These are phyloP conservation scores for Nanger granti DNA, from an alignment of 2,113 vertebrate species.

Conservation along the genomic window DNA sequence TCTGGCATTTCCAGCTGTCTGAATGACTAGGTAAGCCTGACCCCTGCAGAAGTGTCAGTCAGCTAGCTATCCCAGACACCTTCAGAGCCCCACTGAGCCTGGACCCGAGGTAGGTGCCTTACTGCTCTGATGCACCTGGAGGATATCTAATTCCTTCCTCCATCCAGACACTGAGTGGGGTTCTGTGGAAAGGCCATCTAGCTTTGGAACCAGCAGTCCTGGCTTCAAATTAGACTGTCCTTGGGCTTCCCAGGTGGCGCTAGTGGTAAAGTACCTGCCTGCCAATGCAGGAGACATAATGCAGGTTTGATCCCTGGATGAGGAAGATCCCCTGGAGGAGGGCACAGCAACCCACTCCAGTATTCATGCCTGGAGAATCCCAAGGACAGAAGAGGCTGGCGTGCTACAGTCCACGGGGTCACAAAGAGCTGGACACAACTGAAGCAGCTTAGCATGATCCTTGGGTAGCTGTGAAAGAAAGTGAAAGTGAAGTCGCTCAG, in stretches of 20 bases:
- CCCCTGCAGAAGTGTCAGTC: rapidly evolving
- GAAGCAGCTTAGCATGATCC: neutral
- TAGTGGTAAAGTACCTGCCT: neutral
- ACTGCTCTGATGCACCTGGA: neutral
- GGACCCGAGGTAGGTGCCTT: rapidly evolving
- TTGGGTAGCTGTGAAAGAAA: neutral
- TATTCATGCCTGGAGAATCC: neutral
- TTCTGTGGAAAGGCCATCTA: neutral
- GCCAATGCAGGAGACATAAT: neutral
- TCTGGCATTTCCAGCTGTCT: neutral
- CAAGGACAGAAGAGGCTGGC: neutral
- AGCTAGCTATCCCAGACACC: neutral
- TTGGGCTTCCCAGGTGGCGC: neutral
- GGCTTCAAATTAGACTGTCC: neutral
- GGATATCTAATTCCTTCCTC: neutral
- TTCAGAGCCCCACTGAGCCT: neutral
- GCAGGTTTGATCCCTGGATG: neutral
- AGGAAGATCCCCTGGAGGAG: neutral
- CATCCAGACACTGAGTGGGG: rapidly evolving
- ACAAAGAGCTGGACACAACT: neutral
- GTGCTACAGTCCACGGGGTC: rapidly evolving
- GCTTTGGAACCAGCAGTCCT: neutral
- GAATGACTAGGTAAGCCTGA: neutral
- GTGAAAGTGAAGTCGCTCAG: too few species aligned
- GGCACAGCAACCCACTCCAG: neutral